Evolutionary conservation across 2,888 invertebrate genomes (phyloP), one percentile per base, ranked within the genome.

Genomic region (Andrena minutula): DNA sequence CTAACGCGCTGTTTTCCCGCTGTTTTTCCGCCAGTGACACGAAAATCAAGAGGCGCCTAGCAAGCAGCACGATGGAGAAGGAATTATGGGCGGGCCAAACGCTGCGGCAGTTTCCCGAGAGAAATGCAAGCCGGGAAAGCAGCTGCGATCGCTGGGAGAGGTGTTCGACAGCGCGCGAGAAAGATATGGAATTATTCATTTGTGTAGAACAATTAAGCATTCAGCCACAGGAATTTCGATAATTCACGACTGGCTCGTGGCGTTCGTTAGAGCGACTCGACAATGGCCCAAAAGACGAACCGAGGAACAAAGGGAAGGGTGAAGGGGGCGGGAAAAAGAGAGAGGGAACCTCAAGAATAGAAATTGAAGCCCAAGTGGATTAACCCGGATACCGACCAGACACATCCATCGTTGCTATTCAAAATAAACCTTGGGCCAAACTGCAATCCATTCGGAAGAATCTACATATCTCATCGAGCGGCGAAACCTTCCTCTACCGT

Each of bases 351-450:
- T 65, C 56, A 74, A 76, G 79, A 81, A 75, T 75, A 78, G 84
- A 79, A 79, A 84, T 75, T 76, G 82, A 77, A 81, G 75, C 76
- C 71, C 73, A 76, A 76, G 79, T 78, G 79, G 78, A 79, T 81
- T 85, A 79, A 76, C 81, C 80, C 63, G 80, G 75, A 79, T 79
- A 78, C 77, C 79, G 74, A 71, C 77, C 79, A 80, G 77, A 69
- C 78, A 47, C 81, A 83, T 83, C 70, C 76, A 83, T 83, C 82
- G 82, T 70, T 72, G 69, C 73, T 73, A 83, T 83, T 82, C 81
- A 73, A 82, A 83, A 83, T 82, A 83, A 76, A 83, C 73, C 70
- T 82, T 58, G 49, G 70, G n/a, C 75, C 66, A 53, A 79, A 79
- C 73, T 32, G 74, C 61, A 69, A 61, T 70, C 70, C 70, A 51